Base-by-base conservation (phyloP, 2,797 vertebrate species). In the Decapterus maruadsi region DNA sequence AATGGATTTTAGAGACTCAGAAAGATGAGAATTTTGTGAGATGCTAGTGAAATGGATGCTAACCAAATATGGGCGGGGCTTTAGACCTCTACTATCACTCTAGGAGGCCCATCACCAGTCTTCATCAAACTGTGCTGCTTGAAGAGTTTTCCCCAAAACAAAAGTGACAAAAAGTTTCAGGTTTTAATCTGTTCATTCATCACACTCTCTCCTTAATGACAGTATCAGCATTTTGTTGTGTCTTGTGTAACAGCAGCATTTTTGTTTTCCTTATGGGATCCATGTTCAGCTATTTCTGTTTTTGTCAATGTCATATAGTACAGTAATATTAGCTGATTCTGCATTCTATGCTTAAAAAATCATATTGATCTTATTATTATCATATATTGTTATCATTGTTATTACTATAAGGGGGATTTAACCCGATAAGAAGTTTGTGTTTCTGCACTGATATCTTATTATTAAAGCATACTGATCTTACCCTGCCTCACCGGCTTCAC, bases 371-470 rank as follows among this genome's bases (percentile, higher is more conserved):
- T 95, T 94, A 95, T 91, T 90, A 89, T 90, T 84, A 90, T 89
- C 66, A 84, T 89, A 80, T 83, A 87, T 89, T 90, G 73, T 91
- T 90, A 86, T 91, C 79, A 89, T 93, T 93, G 82, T 95, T 96
- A 93, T 97, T 95, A 95, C 91, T 96, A 92, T 96, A 96, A 94
- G 95, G 96, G 94, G 96, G 96, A 93, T 95, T 94, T 94, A 96
- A 96, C 96, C 95, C 95, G 84, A 93, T 96, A 96, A 96, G 93
- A 95, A 96, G 96, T 96, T 88, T 97, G 96, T 98, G 97, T 98
- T 96, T 96, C 97, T 97, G 97, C 97, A 98, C 97, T 98, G 96
- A 96, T 97, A 96, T 96, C 95, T 96, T 96, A 97, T 96, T 96
- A 98, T 97, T 99, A 99, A 99, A 99, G 95, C 95, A 97, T 97